A percentile compares a stretch with the other conserved stretches of the same genome.
phyloP scores from a whole-genome alignment of 1,140 invertebrate genomes.

The Telenomus remus region DNA sequence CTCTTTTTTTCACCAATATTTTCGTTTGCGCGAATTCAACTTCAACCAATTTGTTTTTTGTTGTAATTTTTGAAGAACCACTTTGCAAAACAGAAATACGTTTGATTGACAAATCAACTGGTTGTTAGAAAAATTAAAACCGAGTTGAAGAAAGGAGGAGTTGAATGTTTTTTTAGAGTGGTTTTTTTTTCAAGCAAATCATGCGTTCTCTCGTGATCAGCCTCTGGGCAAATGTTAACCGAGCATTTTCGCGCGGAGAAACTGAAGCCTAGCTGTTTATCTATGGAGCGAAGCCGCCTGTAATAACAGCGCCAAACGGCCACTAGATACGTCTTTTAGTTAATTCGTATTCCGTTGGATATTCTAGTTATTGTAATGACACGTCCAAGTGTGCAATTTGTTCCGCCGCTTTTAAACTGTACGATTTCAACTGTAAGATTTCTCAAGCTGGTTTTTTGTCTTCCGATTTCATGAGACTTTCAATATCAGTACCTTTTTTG shows the following conservation, averaged over 20 bases:
- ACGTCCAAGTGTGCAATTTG: conserved; percentile 26
- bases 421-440: too few relatives aligned
- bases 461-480: too few relatives aligned
- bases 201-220: conserved; percentile 24
- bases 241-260: conserved; percentile 29
- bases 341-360: conserved; percentile 30
- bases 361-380: conserved; percentile 49
- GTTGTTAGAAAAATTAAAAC: conserved; percentile 7
- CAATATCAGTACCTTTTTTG: too few relatives aligned
- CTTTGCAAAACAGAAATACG: too few relatives aligned
- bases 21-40: too few relatives aligned
- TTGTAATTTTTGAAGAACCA: too few relatives aligned
- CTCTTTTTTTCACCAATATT: too few relatives aligned
- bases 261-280: conserved; percentile 27
- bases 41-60: too few relatives aligned
- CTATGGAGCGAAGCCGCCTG: conserved; percentile 21
- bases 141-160: conserved; percentile 1
- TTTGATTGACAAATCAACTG: too few relatives aligned
- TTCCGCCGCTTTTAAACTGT: not conserved
- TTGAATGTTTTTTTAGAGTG: not conserved
- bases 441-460: too few relatives aligned
- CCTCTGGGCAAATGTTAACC: conserved; percentile 23
- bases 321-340: conserved; percentile 9
- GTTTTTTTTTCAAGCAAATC: conserved; percentile 19
- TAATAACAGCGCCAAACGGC: conserved; percentile 31